phyloP scores from a whole-genome alignment of 2,113 vertebrate species.

The Halichoerus grypus region DNA sequence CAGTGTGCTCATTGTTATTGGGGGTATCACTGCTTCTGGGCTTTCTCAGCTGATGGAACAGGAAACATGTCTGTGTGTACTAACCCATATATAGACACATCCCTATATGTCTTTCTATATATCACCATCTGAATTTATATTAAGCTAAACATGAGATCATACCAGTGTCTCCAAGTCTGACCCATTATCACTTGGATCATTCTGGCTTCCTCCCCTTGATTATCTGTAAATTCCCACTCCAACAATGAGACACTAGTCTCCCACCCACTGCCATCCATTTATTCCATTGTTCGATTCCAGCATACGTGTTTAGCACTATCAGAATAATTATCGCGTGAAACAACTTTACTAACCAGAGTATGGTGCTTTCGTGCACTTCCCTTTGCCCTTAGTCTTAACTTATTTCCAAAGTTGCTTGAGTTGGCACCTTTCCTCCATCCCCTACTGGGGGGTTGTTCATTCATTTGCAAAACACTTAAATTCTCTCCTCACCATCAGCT shows the following conservation, averaged over 20 bases:
- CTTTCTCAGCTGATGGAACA: background rate
- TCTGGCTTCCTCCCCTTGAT: background rate
- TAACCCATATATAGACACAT: background rate
- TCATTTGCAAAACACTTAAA: background rate
- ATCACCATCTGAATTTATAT: background rate
- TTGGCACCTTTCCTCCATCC: background rate
- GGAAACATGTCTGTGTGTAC: background rate
- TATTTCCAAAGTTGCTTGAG: background rate
- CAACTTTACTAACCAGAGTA: background rate
- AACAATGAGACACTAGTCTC: background rate
- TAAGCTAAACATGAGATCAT: background rate
- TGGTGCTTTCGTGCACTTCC: background rate
- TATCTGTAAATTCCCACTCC: background rate
- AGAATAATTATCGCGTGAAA: background rate
- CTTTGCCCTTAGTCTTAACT: background rate
- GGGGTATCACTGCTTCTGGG: background rate
- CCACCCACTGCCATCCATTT: background rate
- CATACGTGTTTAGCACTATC: background rate
- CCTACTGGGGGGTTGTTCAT: background rate
- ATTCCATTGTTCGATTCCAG: background rate
- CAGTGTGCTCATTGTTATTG: background rate
- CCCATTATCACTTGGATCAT: background rate
- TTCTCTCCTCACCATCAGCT: background rate
- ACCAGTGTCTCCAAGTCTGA: background rate
- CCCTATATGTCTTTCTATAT: background rate